phyloP scores from a whole-genome alignment of 1,140 invertebrate genomes.

The Calosoma granatense region DNA sequence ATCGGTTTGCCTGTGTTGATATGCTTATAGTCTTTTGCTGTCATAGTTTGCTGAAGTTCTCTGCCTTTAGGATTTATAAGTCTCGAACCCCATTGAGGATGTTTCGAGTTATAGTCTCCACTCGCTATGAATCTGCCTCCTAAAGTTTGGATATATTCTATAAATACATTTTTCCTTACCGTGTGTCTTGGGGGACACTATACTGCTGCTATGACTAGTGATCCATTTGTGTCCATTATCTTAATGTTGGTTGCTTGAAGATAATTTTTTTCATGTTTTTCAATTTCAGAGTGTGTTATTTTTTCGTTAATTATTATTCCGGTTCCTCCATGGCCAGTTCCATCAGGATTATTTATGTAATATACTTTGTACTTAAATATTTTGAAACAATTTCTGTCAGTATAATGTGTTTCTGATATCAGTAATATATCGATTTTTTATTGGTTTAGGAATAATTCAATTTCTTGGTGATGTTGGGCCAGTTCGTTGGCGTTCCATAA shows the following conservation, averaged over 20 bases:
- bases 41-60: constrained; percentile 22
- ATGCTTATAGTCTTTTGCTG: constrained; percentile 1
- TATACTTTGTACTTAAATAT: constrained; percentile 18
- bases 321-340: constrained; percentile 10
- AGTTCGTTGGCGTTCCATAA: constrained; percentile 25
- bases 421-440: constrained; percentile 24
- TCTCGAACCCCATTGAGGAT: constrained; percentile 31
- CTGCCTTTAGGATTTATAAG: constrained; percentile 21
- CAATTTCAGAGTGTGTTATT: constrained; percentile 16
- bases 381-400: constrained; percentile 15
- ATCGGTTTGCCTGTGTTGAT: constrained; percentile 28
- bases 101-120: constrained; percentile 30
- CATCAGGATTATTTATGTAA: constrained; percentile 13
- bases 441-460: constrained; percentile 17
- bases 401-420: constrained; percentile 27
- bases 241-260: constrained; percentile 19
- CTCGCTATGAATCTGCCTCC: constrained; percentile 14
- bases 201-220: constrained; percentile 20
- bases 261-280: constrained; percentile 13
- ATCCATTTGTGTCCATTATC: constrained; percentile 9
- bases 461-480: constrained; percentile 16
- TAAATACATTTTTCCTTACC: constrained; percentile 16
- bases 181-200: constrained; percentile 21
- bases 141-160: constrained; percentile 17
- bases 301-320: constrained; percentile 21